A percentile compares a stretch with the other conserved stretches of the same genome.
Evolutionary conservation across 2,113 vertebrate species (phyloP).

Genomic region (Potamarius usumacintae): DNA sequence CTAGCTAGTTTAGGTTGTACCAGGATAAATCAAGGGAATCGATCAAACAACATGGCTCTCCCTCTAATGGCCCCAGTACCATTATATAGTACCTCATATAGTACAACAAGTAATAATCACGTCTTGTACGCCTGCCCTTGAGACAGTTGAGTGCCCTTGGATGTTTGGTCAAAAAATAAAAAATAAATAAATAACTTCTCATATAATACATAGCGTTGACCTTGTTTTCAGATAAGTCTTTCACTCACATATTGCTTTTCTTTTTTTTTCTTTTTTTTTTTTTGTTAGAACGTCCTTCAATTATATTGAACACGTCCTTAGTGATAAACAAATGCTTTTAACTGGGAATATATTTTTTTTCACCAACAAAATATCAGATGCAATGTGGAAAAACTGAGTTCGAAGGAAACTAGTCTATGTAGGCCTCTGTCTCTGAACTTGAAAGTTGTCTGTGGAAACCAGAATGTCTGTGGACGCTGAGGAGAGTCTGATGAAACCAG

Average conservation of each 20-base stretch:
- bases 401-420: not conserved
- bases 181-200: not conserved
- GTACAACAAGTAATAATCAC: constrained; percentile 61
- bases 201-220: not conserved
- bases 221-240: not conserved
- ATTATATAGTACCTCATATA: constrained; percentile 34
- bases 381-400: not conserved
- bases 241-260: not conserved
- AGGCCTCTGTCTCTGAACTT: not conserved
- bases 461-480: not conserved
- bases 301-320: not conserved
- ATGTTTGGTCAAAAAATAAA: constrained; percentile 51
- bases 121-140: constrained; percentile 64
- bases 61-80: constrained; percentile 57
- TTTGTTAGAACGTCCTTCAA: too few species aligned
- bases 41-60: constrained; percentile 53
- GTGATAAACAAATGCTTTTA: not conserved
- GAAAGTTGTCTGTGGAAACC: not conserved
- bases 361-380: not conserved
- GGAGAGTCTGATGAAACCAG: not conserved
- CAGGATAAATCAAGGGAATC: not conserved
- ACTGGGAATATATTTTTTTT: not conserved
- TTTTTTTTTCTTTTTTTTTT: not conserved
- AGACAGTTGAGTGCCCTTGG: constrained; percentile 64
- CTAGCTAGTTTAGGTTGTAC: not conserved